Evolutionary conservation across 1,140 invertebrate species (phyloP).

Genomic region (Sweltsa coloradensis): DNA sequence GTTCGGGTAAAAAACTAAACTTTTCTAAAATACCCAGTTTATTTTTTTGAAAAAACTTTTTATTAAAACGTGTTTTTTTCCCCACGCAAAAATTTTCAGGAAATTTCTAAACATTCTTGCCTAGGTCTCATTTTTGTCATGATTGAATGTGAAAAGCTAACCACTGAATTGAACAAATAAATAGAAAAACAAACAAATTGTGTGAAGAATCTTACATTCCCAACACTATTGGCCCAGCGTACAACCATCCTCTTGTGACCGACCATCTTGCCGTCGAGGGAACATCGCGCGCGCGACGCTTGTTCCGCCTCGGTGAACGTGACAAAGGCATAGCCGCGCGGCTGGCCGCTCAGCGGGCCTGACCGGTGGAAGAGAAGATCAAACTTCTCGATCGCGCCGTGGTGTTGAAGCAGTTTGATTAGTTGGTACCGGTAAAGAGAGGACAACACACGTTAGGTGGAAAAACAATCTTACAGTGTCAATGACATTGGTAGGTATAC

Average conservation of each 20-base stretch:
- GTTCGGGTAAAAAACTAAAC: too few relatives aligned
- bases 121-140: too few relatives aligned
- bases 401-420: constrained; percentile 86
- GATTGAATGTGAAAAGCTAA: too few relatives aligned
- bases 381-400: constrained; percentile 85
- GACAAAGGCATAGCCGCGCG: constrained; percentile 87
- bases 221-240: constrained; percentile 66
- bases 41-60: too few relatives aligned
- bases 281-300: constrained; percentile 49
- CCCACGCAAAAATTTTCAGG: too few relatives aligned
- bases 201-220: constrained; percentile 50
- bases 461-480: constrained; percentile 5
- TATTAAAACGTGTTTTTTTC: too few relatives aligned
- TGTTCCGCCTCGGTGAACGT: constrained; percentile 56
- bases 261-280: constrained; percentile 60
- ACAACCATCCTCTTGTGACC: constrained; percentile 64
- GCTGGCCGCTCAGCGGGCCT: constrained; percentile 75
- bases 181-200: too few relatives aligned
- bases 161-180: too few relatives aligned
- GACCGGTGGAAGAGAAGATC: constrained; percentile 85
- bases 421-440: constrained; percentile 75
- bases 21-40: too few relatives aligned
- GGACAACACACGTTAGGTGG: constrained; percentile 2
- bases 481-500: too few relatives aligned
- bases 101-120: too few relatives aligned